Evolutionary conservation across 2,113 vertebrate species (phyloP).

Genomic region (Ceratotherium simum): DNA sequence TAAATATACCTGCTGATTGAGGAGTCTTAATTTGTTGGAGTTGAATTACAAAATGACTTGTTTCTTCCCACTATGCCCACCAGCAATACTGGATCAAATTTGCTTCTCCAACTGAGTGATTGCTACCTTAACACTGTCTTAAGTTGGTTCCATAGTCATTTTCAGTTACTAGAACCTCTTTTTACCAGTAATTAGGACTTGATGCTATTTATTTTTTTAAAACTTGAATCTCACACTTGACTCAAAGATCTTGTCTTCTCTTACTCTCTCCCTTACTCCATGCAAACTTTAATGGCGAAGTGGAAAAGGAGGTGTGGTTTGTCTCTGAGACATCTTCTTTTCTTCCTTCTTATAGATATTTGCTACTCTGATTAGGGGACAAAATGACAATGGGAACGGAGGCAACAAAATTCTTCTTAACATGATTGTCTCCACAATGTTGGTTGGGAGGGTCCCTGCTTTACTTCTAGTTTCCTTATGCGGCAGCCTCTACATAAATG

Average conservation of each 20-base stretch:
- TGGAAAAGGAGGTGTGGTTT: accelerated
- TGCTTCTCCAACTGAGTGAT: background rate
- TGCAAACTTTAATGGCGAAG: background rate
- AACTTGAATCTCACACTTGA: background rate
- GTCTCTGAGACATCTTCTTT: background rate
- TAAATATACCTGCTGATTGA: background rate
- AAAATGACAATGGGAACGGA: background rate
- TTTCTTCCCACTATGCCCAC: background rate
- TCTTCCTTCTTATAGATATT: background rate
- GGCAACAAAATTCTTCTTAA: background rate
- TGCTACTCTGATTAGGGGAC: background rate
- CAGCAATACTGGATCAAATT: background rate
- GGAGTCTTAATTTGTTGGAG: background rate
- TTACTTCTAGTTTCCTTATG: background rate
- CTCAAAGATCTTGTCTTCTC: background rate
- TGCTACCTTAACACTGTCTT: background rate
- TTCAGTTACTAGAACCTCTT: background rate
- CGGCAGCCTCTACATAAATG: background rate
- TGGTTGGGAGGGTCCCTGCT: background rate
- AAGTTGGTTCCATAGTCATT: background rate
- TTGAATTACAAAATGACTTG: background rate
- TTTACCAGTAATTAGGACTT: background rate
- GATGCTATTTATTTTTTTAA: background rate
- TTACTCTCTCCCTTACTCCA: background rate
- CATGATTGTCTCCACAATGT: background rate